Evolutionary conservation across 2,888 invertebrate genomes (phyloP), one percentile per base, ranked within the genome.

Genomic region (Temnothorax ravouxi): DNA sequence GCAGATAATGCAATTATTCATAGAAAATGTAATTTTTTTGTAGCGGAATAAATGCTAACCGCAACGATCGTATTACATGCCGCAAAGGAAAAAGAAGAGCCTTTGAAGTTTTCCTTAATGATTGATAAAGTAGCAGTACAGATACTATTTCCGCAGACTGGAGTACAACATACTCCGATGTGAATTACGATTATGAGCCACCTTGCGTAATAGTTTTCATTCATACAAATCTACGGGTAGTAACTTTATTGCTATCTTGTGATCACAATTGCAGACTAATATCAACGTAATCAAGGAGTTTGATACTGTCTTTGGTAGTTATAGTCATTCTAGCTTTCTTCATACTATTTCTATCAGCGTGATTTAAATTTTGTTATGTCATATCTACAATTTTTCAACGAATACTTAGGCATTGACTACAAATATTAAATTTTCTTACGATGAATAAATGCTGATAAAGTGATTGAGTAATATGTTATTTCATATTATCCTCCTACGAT

Each of bases 111-210:
- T 79, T 79, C 13, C 72, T 56, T 56, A 34, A 72, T n/a, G 25
- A 74, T 59, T 34, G 29, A 38, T 18, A 34, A 72, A 47, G 4
- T 41, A 38, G 29, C 18, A 9, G 29, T 21, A 9, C 18, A 71
- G 15, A 18, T 5, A 50, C 5, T 44, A 71, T 44, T 80, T 74
- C 34, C 59, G 38, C 18, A 61, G 47, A 69, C 21, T 21, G 15
- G 4, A 34, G 9, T 41, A 47, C 47, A 56, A 21, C 2, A 59
- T 18, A 59, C 21, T 2, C 11, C 13, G 29, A 79, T 56, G 38
- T 80, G 25, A 80, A 80, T 80, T 80, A 72, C 34, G 74, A 76
- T 52, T 52, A 52, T 64, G 18, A 59, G 38, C 38, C 25, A 38
- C 13, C 47, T 74, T 71, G 59, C 38, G 59, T 59, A 80, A 59